Percentiles rank a stretch among this genome's conserved stretches.
Evolutionary conservation across 2,797 vertebrate species (phyloP).

Genomic region (Petrocephalus schoutedeni): DNA sequence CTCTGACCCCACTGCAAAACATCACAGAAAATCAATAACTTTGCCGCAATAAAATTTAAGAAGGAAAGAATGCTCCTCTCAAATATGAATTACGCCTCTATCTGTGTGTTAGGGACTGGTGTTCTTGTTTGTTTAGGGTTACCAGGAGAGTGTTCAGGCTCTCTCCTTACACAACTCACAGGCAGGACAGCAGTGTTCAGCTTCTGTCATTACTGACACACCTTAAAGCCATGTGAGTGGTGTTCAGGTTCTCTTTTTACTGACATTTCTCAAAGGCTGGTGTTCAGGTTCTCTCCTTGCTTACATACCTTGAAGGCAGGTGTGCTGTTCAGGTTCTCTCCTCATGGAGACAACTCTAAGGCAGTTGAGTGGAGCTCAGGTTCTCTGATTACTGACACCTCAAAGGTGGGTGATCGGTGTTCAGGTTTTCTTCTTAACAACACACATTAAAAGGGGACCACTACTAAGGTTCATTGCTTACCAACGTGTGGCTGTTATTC

Average conservation of each 20-base stretch:
- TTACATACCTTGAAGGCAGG: not conserved
- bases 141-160: slow-evolving; percentile 56
- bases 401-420: no score
- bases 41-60: slow-evolving; percentile 36
- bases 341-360: no score
- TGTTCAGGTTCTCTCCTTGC: not conserved
- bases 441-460: not conserved
- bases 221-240: not conserved
- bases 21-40: slow-evolving; percentile 64
- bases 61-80: slow-evolving; percentile 48
- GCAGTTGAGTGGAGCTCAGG: no score
- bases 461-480: not conserved
- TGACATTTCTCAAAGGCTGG: not conserved
- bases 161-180: not conserved
- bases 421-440: not conserved
- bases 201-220: not conserved
- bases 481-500: not conserved
- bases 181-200: not conserved
- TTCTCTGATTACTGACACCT: no score
- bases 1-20: slow-evolving; percentile 47
- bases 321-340: not conserved
- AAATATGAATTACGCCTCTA: slow-evolving; percentile 62
- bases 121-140: slow-evolving; percentile 53
- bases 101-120: slow-evolving; percentile 44
- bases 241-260: not conserved